Conservation (phyloP, 1,140 invertebrate genomes). For the Carposina sasakii region DNA sequence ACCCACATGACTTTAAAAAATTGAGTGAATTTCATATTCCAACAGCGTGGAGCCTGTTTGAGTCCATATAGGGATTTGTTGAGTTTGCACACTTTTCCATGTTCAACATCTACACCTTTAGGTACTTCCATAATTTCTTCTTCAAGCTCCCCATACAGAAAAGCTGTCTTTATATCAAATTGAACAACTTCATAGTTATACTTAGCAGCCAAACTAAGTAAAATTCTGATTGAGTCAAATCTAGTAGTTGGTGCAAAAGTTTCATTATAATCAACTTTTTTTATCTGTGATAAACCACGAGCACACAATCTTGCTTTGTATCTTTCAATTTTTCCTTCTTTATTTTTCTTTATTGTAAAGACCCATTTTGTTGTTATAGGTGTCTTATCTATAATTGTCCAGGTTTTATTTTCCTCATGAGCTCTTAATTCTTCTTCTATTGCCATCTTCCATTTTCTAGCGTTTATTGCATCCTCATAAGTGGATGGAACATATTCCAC, state of each 20-base stretch:
- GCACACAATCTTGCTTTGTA: constrained; percentile 34
- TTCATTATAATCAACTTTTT: constrained; percentile 57
- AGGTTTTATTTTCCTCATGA: not conserved
- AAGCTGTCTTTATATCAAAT: not conserved
- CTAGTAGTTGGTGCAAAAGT: constrained; percentile 55
- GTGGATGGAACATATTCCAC: constrained; percentile 15
- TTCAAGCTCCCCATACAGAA: not conserved
- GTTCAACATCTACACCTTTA: constrained; percentile 9
- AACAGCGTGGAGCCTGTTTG: constrained; percentile 36
- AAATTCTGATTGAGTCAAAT: constrained; percentile 48
- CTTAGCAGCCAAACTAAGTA: constrained; percentile 19
- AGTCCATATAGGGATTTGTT: constrained; percentile 35
- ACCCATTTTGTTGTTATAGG: constrained; percentile 19
- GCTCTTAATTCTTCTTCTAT: not conserved
- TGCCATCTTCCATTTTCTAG: not conserved
- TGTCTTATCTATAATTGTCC: not conserved
- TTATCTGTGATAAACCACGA: constrained; percentile 22
- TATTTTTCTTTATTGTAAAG: constrained; percentile 16
- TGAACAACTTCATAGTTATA: not conserved
- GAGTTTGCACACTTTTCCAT: constrained; percentile 19
- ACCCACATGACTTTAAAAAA: constrained; percentile 36
- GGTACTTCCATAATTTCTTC: not conserved
- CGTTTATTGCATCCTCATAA: constrained; percentile 17
- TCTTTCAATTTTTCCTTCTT: constrained; percentile 11
- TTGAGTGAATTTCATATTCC: constrained; percentile 34